Percentiles rank a stretch among this genome's conserved stretches.
These are phyloP conservation scores for Trachelipus rathkii DNA, from an alignment of 1,140 invertebrate species.

Conservation along the genomic window DNA sequence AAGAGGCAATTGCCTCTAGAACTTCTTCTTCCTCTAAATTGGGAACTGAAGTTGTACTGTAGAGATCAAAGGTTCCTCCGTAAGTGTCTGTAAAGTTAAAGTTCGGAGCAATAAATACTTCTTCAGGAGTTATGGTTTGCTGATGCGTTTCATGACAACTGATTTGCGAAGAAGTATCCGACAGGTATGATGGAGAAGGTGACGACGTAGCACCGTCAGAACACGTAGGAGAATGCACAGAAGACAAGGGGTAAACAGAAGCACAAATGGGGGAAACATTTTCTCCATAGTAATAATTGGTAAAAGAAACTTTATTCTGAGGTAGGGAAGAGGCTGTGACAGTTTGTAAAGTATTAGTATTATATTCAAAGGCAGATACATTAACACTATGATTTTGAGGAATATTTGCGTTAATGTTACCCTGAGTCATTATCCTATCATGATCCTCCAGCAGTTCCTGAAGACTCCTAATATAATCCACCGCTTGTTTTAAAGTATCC, in stretches of 20 bases:
- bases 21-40: neutral
- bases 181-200: neutral
- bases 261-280: neutral
- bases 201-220: neutral
- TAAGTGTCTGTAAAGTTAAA: neutral
- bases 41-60: neutral
- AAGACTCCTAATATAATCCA: constrained; percentile 84
- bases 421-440: constrained; percentile 45
- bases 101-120: neutral
- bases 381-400: neutral
- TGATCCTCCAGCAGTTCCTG: constrained; percentile 53
- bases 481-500: constrained; percentile 86
- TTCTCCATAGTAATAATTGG: constrained; percentile 1
- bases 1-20: neutral
- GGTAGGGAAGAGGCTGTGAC: neutral
- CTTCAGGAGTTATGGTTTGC: neutral
- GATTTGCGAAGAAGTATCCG: neutral
- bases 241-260: neutral
- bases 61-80: constrained; percentile 1
- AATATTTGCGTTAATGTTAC: neutral
- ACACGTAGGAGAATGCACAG: neutral
- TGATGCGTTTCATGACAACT: neutral
- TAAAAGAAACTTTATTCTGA: neutral
- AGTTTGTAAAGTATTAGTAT: neutral
- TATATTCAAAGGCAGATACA: neutral